Evolutionary conservation across 1,140 invertebrate genomes (phyloP).

Genomic region (Pseudomyrmex concolor): DNA sequence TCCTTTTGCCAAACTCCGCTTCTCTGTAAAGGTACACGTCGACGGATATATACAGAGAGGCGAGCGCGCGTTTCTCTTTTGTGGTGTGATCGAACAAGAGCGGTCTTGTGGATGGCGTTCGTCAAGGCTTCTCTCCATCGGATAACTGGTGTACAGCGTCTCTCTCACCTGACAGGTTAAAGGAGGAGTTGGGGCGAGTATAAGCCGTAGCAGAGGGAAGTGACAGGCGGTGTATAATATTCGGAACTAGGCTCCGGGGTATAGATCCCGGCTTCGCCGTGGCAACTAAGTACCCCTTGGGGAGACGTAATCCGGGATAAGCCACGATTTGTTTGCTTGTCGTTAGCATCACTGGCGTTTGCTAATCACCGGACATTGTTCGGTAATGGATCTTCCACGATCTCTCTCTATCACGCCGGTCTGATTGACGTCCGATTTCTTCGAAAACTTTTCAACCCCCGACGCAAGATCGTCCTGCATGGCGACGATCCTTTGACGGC

Average conservation of each 20-base stretch:
- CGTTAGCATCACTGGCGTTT: constrained; percentile 76
- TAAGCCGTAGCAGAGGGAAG: constrained; percentile 71
- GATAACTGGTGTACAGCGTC: constrained; percentile 43
- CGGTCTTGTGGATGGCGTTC: constrained; percentile 43
- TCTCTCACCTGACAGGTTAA: constrained; percentile 68
- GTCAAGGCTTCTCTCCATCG: constrained; percentile 24
- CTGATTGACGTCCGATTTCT: constrained; percentile 71
- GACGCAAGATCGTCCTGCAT: neutral
- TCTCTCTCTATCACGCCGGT: constrained; percentile 7
- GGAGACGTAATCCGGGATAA: constrained; percentile 79
- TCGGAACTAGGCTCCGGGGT: constrained; percentile 63
- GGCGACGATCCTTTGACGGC: constrained; percentile 6
- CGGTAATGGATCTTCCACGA: constrained; percentile 78
- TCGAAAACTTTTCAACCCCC: constrained; percentile 48
- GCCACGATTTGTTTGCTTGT: constrained; percentile 81
- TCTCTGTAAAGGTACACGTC: constrained; percentile 39
- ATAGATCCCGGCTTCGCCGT: constrained; percentile 51
- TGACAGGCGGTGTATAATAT: constrained; percentile 76
- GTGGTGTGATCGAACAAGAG: constrained; percentile 49
- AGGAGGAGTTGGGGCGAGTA: constrained; percentile 60
- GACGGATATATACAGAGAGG: constrained; percentile 33
- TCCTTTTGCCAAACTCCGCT: constrained; percentile 53
- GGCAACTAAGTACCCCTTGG: constrained; percentile 74
- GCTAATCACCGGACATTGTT: constrained; percentile 80
- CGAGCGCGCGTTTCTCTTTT: constrained; percentile 42